Evolutionary conservation across 2,113 vertebrate genomes (phyloP).

Genomic region (Piprites chloris): DNA sequence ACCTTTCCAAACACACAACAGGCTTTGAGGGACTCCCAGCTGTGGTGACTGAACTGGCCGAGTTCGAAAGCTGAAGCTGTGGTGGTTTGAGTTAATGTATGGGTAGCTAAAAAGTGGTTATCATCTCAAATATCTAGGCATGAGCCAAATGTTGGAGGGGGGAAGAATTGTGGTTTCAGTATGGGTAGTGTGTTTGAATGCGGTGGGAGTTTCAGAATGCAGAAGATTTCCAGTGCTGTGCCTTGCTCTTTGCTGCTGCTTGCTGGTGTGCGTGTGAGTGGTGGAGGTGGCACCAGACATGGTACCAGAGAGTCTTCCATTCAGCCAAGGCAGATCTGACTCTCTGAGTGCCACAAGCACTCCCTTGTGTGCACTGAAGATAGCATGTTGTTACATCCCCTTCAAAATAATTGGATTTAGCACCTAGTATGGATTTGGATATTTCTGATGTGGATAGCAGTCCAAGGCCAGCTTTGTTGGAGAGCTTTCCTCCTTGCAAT

Average conservation of each 20-base stretch:
- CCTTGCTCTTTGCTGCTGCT: background rate
- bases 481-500: background rate
- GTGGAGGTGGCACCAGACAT: background rate
- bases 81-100: background rate
- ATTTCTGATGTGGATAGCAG: background rate
- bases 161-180: background rate
- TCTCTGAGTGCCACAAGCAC: background rate
- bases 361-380: background rate
- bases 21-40: background rate
- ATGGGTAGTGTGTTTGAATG: background rate
- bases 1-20: background rate
- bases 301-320: background rate
- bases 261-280: rapidly evolving
- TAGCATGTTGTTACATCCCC: background rate
- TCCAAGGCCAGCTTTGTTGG: background rate
- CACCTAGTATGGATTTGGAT: background rate
- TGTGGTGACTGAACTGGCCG: background rate
- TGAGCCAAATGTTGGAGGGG: rapidly evolving
- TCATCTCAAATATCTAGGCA: background rate
- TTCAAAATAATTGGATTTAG: background rate
- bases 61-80: background rate
- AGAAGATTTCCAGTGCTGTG: background rate
- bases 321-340: background rate
- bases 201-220: rapidly evolving
- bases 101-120: background rate